Evolutionary conservation across 2,888 invertebrate genomes (phyloP).

Genomic region (Panzeria rudis): DNA sequence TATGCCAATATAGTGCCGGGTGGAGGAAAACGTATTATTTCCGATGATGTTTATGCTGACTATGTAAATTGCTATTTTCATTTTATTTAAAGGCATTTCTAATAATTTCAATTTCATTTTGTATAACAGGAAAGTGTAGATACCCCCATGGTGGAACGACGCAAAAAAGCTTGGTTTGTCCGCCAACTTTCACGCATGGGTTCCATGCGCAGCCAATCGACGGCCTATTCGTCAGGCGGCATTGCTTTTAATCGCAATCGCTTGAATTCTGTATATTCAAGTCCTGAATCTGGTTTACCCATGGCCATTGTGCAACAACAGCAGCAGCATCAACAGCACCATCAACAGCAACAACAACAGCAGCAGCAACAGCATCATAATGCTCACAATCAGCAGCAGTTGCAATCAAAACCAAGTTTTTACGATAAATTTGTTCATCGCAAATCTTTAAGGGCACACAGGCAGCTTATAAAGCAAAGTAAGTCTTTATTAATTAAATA

Average conservation of each 20-base stretch:
- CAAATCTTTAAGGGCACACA: constrained; percentile 86
- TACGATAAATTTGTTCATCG: constrained; percentile 93
- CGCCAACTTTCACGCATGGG: constrained; percentile 94
- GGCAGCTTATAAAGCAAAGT: constrained; percentile 88
- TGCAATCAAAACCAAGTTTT: constrained; percentile 88
- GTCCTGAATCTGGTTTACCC: constrained; percentile 86
- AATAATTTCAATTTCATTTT: constrained; percentile 5
- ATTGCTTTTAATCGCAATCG: constrained; percentile 89
- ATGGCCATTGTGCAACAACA: constrained; percentile 80
- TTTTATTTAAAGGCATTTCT: not conserved
- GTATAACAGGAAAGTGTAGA: constrained; percentile 93
- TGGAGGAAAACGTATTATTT: constrained; percentile 85
- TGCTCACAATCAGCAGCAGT: constrained; percentile 73
- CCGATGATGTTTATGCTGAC: constrained; percentile 94
- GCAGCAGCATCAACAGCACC: constrained; percentile 66
- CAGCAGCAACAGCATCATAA: constrained; percentile 22
- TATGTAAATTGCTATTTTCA: constrained; percentile 87
- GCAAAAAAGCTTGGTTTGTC: constrained; percentile 93
- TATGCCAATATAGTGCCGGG: constrained; percentile 91
- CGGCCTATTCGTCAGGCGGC: constrained; percentile 91
- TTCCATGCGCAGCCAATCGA: constrained; percentile 92
- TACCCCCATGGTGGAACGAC: constrained; percentile 92
- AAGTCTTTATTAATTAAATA: constrained; percentile 74
- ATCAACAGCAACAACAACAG: constrained; percentile 37
- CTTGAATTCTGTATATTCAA: constrained; percentile 90